Percentiles rank a stretch among this genome's conserved stretches.
Evolutionary conservation across 2,888 invertebrate species (phyloP).

Genomic region (Drosophila silvestris): DNA sequence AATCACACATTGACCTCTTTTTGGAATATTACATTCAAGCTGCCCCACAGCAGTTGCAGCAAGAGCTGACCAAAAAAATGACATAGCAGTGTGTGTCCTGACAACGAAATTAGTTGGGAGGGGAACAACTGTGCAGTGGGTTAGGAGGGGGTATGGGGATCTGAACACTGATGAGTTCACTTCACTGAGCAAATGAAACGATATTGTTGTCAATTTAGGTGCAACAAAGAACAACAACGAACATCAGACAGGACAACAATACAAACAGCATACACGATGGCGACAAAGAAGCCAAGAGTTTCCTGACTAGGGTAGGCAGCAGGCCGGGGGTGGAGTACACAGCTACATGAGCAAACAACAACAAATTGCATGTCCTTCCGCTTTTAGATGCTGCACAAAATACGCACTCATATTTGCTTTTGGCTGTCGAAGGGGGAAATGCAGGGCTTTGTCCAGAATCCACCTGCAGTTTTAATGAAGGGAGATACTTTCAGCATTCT

Average conservation of each 20-base stretch:
- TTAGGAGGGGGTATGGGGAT: constrained; percentile 26
- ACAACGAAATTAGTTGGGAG: constrained; percentile 7
- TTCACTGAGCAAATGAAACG: constrained; percentile 80
- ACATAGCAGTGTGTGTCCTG: constrained; percentile 55
- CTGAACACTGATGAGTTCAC: constrained; percentile 75
- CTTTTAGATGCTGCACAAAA: constrained; percentile 72
- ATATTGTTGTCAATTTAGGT: constrained; percentile 80
- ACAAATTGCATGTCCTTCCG: constrained; percentile 80
- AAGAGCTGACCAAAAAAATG: constrained; percentile 65
- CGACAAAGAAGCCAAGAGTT: constrained; percentile 47
- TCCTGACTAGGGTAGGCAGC: not conserved
- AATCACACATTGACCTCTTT: constrained; percentile 43
- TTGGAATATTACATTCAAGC: constrained; percentile 75
- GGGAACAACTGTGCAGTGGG: not conserved
- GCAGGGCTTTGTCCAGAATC: not conserved
- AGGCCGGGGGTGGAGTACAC: not conserved
- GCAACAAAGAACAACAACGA: constrained; percentile 75
- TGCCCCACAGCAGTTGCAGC: constrained; percentile 35
- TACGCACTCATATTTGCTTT: constrained; percentile 79
- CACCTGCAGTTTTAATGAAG: constrained; percentile 68
- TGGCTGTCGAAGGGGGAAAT: constrained; percentile 15
- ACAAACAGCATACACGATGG: constrained; percentile 75
- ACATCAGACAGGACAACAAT: constrained; percentile 66
- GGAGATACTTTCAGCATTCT: constrained; percentile 39
- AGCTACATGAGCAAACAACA: constrained; percentile 74